Evolutionary conservation across 2,113 vertebrate genomes (phyloP), one percentile per base, ranked within the genome.

Genomic region (Catagonus wagneri): DNA sequence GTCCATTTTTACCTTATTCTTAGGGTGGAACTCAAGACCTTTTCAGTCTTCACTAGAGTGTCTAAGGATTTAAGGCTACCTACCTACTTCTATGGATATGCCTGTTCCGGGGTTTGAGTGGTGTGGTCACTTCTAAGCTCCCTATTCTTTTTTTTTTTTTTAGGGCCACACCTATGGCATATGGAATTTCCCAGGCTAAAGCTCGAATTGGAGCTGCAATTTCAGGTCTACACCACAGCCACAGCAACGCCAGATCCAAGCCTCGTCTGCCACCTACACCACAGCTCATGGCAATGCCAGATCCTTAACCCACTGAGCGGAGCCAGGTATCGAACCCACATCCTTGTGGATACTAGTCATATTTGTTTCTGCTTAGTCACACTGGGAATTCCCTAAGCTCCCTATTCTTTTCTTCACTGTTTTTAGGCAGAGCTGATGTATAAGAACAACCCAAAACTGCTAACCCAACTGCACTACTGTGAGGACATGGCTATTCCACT

Each of bases 401-500:
- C 5, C 22, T 76, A 52, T 29, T 76, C 4, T 78, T 1, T 1
- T 85, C 34, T 94, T 92, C 27, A 78, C 44, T 9, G 32, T 60
- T 97, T 84, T 56, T 68, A 99, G 99, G 99, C 99, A 80, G 99
- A 99, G 97, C 98, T 99, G 96, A 97, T 99, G 88, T 99, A 99
- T 96, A 99, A 99, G 97, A 99, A 99, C 96, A 99, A 99, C 88
- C 99, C 99, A 20, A 99, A 99, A 95, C 97, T 99, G 92, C 98
- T 99, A 98, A 99, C 98, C 85, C 99, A 99, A 97, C 98, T 99
- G 91, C 99, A 99, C 79, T 99, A 99, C 96, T 99, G 99, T 8
- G 99, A 99, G 98, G 98, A 99, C 83, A 97, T 60, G 0, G 99
- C 99, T 7, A 99, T 99, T 97, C 99, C 99, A 16, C 96, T 99